Conservation (phyloP, 2,113 vertebrate genomes). For the Alosa alosa region DNA sequence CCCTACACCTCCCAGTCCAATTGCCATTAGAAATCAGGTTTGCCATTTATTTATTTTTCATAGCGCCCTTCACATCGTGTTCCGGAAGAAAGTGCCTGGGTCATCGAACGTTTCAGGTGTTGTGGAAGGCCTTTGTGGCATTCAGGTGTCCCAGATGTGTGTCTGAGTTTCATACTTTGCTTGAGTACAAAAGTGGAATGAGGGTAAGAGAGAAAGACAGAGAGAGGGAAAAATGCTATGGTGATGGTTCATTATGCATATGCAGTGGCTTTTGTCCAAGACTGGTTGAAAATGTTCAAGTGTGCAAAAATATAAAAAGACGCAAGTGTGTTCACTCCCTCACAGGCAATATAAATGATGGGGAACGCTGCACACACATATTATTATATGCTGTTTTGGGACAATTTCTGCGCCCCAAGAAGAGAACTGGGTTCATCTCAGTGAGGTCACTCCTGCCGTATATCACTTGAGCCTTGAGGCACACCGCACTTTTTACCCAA, state of each 20-base stretch:
- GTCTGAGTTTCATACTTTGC: neutral
- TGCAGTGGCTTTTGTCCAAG: neutral
- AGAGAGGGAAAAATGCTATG: neutral
- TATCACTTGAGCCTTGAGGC: neutral
- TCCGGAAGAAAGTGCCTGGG: neutral
- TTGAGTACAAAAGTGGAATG: neutral
- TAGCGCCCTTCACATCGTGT: constrained; percentile 19
- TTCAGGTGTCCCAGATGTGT: neutral
- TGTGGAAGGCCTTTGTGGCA: neutral
- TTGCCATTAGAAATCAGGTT: constrained; percentile 57
- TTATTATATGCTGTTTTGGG: neutral
- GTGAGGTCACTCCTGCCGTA: neutral
- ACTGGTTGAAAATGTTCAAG: neutral
- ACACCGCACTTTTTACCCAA: neutral
- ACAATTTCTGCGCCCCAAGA: neutral
- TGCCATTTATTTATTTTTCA: constrained; percentile 40
- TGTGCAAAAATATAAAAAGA: neutral
- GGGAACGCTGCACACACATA: neutral
- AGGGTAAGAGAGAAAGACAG: constrained; percentile 1
- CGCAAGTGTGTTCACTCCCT: neutral
- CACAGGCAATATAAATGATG: neutral
- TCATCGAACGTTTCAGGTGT: neutral
- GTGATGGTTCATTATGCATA: neutral
- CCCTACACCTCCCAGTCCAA: neutral
- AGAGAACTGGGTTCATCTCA: neutral